phyloP scores from a whole-genome alignment of 1,140 invertebrate genomes.

The Coenobita brevimanus region DNA sequence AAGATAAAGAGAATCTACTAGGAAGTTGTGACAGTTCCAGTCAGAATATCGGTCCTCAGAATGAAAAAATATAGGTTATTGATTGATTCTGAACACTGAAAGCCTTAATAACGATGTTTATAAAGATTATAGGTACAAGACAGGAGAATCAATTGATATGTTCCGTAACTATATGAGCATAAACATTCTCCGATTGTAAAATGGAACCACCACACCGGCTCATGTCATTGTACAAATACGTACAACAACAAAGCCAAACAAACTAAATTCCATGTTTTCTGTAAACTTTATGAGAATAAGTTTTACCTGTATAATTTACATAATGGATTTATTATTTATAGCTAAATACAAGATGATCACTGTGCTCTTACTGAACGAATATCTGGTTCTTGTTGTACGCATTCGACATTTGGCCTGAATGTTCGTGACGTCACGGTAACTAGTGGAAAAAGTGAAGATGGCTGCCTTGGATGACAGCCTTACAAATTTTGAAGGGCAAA shows the following conservation, averaged over 20 bases:
- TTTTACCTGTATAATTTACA: neutral
- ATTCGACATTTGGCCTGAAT: conserved; percentile 61
- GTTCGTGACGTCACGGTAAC: conserved; percentile 55
- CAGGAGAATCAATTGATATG: no score
- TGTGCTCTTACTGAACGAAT: neutral
- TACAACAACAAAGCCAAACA: conserved; percentile 67
- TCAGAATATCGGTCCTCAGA: no score
- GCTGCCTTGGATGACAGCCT: conserved; percentile 67
- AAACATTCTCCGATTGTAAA: neutral
- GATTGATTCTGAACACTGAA: no score
- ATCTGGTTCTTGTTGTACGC: conserved; percentile 49
- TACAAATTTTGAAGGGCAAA: conserved; percentile 63
- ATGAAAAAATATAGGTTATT: no score
- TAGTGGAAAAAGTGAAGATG: conserved; percentile 68
- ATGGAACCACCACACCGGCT: conserved; percentile 47
- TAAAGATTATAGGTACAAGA: no score
- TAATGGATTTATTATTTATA: neutral
- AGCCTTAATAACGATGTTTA: no score
- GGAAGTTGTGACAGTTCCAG: no score
- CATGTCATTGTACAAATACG: conserved; percentile 56
- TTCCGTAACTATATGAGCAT: neutral
- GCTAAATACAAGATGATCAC: neutral
- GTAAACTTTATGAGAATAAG: neutral
- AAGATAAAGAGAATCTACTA: no score
- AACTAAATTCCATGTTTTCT: conserved; percentile 29